phyloP scores from a whole-genome alignment of 2,113 vertebrate genomes.

The Scomber japonicus region DNA sequence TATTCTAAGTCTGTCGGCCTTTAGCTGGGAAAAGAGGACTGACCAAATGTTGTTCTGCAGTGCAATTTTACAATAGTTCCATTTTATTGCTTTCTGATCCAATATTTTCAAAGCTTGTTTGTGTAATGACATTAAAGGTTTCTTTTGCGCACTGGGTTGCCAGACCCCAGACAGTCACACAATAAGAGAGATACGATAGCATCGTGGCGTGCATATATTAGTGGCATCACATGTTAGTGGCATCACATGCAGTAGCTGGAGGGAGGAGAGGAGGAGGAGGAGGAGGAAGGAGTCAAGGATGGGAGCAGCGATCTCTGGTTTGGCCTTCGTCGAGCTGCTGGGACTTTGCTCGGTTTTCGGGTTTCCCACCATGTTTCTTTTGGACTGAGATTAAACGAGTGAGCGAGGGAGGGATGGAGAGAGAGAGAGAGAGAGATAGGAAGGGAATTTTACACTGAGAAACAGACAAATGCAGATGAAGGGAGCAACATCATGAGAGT shows the following conservation, averaged over 20 bases:
- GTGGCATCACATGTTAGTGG: not conserved
- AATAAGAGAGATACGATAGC: too few species aligned
- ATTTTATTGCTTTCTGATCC: too few species aligned
- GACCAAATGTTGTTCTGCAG: too few species aligned
- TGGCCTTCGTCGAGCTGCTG: conserved; percentile 15
- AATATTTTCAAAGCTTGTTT: too few species aligned
- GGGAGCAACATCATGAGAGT: not conserved
- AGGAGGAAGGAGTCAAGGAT: conserved; percentile 35
- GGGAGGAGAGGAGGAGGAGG: conserved; percentile 17
- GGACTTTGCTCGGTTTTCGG: conserved; percentile 70
- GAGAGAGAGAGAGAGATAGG: conserved; percentile 38
- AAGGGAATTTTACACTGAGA: conserved; percentile 21
- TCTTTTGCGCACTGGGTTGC: too few species aligned
- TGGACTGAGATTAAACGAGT: conserved; percentile 67
- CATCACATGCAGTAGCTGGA: conserved; percentile 39
- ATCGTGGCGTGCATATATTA: too few species aligned
- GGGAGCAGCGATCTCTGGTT: conserved; percentile 54
- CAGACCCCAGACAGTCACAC: too few species aligned
- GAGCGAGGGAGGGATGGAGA: conserved; percentile 5
- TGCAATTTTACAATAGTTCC: too few species aligned
- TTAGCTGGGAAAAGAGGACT: too few species aligned
- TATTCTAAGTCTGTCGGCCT: too few species aligned
- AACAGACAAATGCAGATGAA: conserved; percentile 23
- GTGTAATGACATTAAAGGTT: too few species aligned
- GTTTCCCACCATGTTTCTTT: conserved; percentile 74